Percentiles rank a stretch among this genome's conserved stretches.
Conservation (phyloP, 2,888 invertebrate species). For the Uloborus plumipes region DNA sequence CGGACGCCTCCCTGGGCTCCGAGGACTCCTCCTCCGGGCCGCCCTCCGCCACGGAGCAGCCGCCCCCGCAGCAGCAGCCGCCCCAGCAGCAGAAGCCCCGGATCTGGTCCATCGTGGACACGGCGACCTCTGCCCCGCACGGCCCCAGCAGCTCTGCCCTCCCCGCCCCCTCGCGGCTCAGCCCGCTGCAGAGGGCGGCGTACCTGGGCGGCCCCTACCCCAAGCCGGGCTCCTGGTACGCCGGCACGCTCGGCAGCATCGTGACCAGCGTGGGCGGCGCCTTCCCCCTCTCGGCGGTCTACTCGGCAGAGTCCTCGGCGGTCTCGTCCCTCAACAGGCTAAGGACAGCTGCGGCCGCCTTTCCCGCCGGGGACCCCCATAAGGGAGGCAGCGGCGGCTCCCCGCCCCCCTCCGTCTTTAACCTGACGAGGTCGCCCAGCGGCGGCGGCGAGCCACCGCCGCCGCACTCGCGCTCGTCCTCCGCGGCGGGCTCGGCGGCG, state of each 20-base stretch:
- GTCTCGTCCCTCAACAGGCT: constrained; percentile 65
- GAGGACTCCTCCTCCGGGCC: constrained; percentile 51
- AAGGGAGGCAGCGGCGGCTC: constrained; percentile 60
- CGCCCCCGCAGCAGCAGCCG: constrained; percentile 31
- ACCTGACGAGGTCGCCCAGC: constrained; percentile 7
- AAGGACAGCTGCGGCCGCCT: constrained; percentile 65
- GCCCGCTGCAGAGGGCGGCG: constrained; percentile 63
- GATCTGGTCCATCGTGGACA: constrained; percentile 69
- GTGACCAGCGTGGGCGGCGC: constrained; percentile 59
- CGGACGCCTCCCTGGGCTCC: constrained; percentile 56
- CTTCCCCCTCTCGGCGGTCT: constrained; percentile 65
- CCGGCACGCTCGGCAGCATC: constrained; percentile 51
- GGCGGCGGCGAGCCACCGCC: constrained; percentile 8
- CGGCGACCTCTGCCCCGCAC: constrained; percentile 67
- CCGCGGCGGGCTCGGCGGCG: constrained; percentile 41
- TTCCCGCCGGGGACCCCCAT: constrained; percentile 56
- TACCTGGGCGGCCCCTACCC: constrained; percentile 58
- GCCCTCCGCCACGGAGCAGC: constrained; percentile 33
- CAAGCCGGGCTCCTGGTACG: constrained; percentile 54
- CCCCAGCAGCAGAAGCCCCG: constrained; percentile 66
- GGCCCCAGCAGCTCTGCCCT: constrained; percentile 30
- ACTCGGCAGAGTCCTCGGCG: constrained; percentile 62
- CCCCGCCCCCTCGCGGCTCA: constrained; percentile 47
- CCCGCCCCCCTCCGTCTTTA: constrained; percentile 56
- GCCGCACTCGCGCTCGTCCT: constrained; percentile 12